Conservation (phyloP, 2,797 vertebrate species). For the Calcarius lapponicus region DNA sequence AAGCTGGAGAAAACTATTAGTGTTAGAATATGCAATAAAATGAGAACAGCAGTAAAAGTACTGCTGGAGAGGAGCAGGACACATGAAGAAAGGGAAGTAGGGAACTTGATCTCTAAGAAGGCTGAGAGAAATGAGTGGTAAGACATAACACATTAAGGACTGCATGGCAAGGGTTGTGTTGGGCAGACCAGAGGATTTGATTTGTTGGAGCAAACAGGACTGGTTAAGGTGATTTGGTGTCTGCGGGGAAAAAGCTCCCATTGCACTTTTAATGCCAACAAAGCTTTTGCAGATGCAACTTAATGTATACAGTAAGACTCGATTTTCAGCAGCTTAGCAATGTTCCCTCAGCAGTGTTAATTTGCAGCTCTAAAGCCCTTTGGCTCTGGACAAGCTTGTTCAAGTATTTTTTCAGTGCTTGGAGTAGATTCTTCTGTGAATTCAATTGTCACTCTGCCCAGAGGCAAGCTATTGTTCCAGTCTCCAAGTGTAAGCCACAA, state of each 20-base stretch:
- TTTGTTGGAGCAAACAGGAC: background rate
- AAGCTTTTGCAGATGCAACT: background rate
- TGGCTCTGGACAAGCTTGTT: background rate
- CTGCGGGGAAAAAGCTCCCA: background rate
- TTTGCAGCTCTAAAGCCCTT: background rate
- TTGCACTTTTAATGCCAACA: background rate
- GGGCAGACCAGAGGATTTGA: background rate
- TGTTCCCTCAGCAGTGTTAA: background rate
- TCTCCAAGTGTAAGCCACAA: background rate
- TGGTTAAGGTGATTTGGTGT: background rate
- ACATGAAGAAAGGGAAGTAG: background rate
- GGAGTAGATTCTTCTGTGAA: background rate
- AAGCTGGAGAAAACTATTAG: background rate
- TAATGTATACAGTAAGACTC: background rate
- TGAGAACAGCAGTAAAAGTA: background rate
- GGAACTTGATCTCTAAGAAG: background rate
- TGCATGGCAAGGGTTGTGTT: background rate
- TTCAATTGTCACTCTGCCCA: background rate
- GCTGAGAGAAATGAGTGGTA: background rate
- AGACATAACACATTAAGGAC: background rate
- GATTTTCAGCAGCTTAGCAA: background rate
- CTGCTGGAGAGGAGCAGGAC: background rate
- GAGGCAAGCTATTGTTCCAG: background rate
- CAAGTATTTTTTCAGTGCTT: background rate
- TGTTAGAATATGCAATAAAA: background rate